A percentile compares a stretch with the other conserved stretches of the same genome.
phyloP scores from a whole-genome alignment of 1,140 invertebrate species.

The Gerris buenoi region DNA sequence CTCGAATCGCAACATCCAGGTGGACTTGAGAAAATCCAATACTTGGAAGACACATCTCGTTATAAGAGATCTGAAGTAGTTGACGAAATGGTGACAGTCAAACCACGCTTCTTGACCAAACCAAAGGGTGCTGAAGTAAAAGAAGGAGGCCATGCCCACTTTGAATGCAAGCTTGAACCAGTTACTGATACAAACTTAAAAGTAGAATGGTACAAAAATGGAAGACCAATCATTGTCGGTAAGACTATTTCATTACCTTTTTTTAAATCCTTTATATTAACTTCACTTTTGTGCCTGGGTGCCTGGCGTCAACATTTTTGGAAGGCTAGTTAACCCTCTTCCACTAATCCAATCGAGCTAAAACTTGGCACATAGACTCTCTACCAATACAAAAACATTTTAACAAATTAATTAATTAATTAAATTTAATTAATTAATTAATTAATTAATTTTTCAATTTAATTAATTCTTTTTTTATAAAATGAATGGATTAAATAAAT shows the following conservation, averaged over 20 bases:
- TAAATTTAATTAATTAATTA: conserved; percentile 8
- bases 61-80: conserved; percentile 67
- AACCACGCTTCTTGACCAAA: conserved; percentile 67
- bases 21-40: conserved; percentile 77
- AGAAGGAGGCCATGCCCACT: conserved; percentile 88
- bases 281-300: too few relatives aligned
- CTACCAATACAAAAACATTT: too few relatives aligned
- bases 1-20: conserved; percentile 73
- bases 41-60: conserved; percentile 70
- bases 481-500: too few relatives aligned
- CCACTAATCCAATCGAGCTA: too few relatives aligned
- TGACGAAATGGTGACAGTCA: conserved; percentile 67
- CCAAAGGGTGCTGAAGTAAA: conserved; percentile 68
- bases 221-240: conserved; percentile 67
- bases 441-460: too few relatives aligned
- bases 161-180: conserved; percentile 94
- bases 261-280: too few relatives aligned
- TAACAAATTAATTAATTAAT: too few relatives aligned
- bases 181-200: conserved; percentile 84
- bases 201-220: conserved; percentile 89
- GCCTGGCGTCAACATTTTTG: too few relatives aligned
- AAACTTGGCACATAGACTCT: too few relatives aligned
- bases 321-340: too few relatives aligned
- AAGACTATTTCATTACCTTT: too few relatives aligned
- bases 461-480: too few relatives aligned